Percentiles rank a stretch among this genome's conserved stretches.
Evolutionary conservation across 2,797 vertebrate genomes (phyloP).

Genomic region (Sarcophilus harrisii): DNA sequence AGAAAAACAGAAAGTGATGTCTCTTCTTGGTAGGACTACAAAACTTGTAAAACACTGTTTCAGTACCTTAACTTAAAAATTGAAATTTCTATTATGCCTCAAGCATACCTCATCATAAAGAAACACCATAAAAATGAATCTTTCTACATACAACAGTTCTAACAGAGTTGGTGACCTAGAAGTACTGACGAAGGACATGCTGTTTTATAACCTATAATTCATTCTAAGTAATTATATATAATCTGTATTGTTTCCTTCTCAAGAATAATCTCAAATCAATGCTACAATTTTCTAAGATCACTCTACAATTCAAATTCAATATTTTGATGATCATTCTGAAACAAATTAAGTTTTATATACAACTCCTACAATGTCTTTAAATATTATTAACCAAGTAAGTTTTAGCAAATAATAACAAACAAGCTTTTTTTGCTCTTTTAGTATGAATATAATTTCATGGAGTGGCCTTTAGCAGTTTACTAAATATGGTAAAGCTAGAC

Average conservation of each 20-base stretch:
- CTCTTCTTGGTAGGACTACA: conserved; percentile 31
- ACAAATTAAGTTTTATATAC: conserved; percentile 17
- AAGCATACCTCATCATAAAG: conserved; percentile 28
- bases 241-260: neutral
- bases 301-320: neutral
- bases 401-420: neutral
- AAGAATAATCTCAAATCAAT: conserved; percentile 23
- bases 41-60: conserved; percentile 20
- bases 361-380: neutral
- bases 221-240: neutral
- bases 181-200: conserved; percentile 7
- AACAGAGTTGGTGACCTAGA: conserved; percentile 1
- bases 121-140: neutral
- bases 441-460: neutral
- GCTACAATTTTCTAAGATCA: neutral
- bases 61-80: conserved; percentile 36
- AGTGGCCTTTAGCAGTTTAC: neutral
- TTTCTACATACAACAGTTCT: neutral
- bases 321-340: neutral
- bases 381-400: neutral
- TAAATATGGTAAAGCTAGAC: conserved; percentile 5
- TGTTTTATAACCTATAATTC: conserved; percentile 36
- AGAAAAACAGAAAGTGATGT: conserved; percentile 32
- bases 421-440: neutral
- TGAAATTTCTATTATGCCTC: neutral